These are phyloP conservation scores for Drosophila fuyamai DNA, from an alignment of 1,140 invertebrate species.

Conservation along the genomic window DNA sequence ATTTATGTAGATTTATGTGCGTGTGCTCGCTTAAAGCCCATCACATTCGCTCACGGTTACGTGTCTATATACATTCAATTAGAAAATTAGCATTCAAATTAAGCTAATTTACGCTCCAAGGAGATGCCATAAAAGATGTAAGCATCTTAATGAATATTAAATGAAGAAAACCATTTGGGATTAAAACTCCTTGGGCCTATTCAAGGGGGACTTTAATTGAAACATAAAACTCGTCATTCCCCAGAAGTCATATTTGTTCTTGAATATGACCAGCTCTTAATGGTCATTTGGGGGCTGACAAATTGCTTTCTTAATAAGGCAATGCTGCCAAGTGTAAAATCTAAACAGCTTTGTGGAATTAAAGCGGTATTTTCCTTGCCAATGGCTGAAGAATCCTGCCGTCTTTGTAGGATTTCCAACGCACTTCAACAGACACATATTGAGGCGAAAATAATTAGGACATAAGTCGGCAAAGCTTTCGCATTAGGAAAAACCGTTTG, in stretches of 20 bases:
- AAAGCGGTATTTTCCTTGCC: neutral
- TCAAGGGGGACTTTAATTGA: conserved; percentile 6
- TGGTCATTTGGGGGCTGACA: conserved; percentile 28
- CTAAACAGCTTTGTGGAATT: conserved; percentile 49
- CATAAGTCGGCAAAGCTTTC: conserved; percentile 30
- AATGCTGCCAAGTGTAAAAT: conserved; percentile 35
- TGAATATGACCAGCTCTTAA: conserved; percentile 7
- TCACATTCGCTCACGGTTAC: conserved; percentile 3
- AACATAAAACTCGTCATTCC: neutral
- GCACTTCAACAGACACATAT: conserved; percentile 15
- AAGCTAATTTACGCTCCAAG: conserved; percentile 49
- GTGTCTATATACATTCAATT: conserved; percentile 46
- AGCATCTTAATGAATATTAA: conserved; percentile 42
- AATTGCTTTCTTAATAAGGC: conserved; percentile 34
- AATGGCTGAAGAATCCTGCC: neutral
- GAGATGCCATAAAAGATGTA: conserved; percentile 38
- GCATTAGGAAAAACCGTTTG: conserved; percentile 50
- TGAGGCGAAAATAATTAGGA: conserved; percentile 59
- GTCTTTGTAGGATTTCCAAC: neutral
- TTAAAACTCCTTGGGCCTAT: conserved; percentile 15
- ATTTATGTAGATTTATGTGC: conserved; percentile 58
- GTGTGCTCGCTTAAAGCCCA: conserved; percentile 13
- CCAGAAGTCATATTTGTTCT: neutral
- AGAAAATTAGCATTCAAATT: conserved; percentile 71
- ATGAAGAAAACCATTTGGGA: conserved; percentile 22